Evolutionary conservation across 2,113 vertebrate species (phyloP), one percentile per base, ranked within the genome.

Genomic region (Plectropomus leopardus): DNA sequence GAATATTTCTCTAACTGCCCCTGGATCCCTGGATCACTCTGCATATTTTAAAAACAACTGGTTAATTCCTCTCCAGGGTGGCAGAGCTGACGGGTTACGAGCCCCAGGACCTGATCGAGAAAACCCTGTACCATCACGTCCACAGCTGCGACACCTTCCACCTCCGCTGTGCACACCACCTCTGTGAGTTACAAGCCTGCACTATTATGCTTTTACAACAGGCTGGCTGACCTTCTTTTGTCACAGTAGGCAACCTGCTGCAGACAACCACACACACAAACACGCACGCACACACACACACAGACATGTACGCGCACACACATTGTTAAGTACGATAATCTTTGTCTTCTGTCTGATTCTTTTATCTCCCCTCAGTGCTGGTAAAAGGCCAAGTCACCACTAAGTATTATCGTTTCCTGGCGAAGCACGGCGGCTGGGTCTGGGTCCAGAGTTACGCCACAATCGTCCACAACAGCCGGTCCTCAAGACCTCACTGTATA

Each of bases 361-460:
- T 88, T 79, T 55, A 61, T 70, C 65, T 68, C 66, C 59, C 59
- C 58, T 36, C 94, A 99, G 98, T 99, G 95, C 89, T 99, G 93
- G 98, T 99, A 81, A 99, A 99, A 91, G 98, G 98, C 14, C 98
- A 99, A 91, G 98, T 99, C 90, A 99, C 98, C 78, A 99, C 98
- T 69, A 99, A 99, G 82, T 99, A 99, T 94, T 99, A 99, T 90
- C 94, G 98, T 24, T 99, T 99, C 90, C 88, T 99, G 92, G 97
- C 98, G 34, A 99, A 99, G 89, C 97, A 97, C 28, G 98, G 98
- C 0, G 97, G 98, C 88, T 99, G 98, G 98, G 98, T 98, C 5
- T 99, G 98, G 98, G 97, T 99, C 61, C 98, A 99, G 95, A 99
- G 98, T 92, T 99, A 99, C 3, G 97, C 98, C 76, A 99, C 98